These are phyloP conservation scores for Epizoanthus stellaris DNA, from an alignment of 92 coral and sea anemone genomes.

Conservation along the genomic window DNA sequence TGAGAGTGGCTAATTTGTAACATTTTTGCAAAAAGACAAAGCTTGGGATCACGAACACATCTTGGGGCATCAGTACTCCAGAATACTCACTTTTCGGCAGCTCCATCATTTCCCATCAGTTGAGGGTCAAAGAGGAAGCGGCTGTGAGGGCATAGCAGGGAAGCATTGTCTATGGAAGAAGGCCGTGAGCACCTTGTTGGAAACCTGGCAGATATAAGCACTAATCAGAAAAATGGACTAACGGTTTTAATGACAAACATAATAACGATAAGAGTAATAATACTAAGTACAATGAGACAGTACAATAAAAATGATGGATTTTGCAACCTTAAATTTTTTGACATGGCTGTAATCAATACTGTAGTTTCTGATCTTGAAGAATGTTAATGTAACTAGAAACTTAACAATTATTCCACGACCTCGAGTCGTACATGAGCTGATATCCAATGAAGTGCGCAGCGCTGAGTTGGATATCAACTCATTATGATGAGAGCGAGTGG, in stretches of 20 bases:
- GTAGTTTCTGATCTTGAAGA: not conserved
- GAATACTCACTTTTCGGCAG: conserved; percentile 59
- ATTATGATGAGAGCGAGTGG: too few relatives aligned
- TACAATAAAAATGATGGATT: not conserved
- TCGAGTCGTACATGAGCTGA: too few relatives aligned
- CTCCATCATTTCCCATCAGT: conserved; percentile 69
- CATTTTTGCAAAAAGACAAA: too few relatives aligned
- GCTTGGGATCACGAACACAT: too few relatives aligned
- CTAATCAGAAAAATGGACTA: too few relatives aligned
- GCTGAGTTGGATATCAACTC: too few relatives aligned
- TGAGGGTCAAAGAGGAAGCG: conserved; percentile 84
- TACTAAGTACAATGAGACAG: not conserved
- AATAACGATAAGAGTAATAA: conserved; percentile 9
- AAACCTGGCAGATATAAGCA: conserved; percentile 19
- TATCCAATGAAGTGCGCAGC: too few relatives aligned
- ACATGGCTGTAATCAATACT: not conserved
- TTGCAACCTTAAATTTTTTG: not conserved
- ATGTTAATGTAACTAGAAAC: not conserved
- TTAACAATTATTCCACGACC: too few relatives aligned
- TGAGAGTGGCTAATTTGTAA: too few relatives aligned
- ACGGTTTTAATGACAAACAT: too few relatives aligned
- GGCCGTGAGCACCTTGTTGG: conserved; percentile 76
- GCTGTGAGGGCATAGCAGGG: conserved; percentile 85
- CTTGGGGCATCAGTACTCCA: not conserved
- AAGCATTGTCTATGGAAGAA: conserved; percentile 65